Evolutionary conservation across 1,140 invertebrate species (phyloP).

Genomic region (Linepithema humile): DNA sequence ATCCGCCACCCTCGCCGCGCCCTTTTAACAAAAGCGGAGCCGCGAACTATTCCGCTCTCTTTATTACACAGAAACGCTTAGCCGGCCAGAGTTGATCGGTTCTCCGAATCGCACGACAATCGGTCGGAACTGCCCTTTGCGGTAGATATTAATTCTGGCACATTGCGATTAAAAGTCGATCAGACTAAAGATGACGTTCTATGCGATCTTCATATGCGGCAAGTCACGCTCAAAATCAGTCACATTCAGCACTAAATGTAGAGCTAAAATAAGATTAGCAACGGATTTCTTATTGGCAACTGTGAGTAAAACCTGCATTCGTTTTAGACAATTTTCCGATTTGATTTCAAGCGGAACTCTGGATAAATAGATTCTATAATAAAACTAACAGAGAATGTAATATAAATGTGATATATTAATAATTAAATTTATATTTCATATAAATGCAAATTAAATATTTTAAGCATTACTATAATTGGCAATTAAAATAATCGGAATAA

Average conservation of each 20-base stretch:
- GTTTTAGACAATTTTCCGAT: neutral
- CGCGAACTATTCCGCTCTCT: conserved; percentile 63
- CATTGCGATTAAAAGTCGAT: neutral
- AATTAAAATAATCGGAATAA: neutral
- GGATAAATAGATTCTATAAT: too few species aligned
- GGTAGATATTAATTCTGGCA: neutral
- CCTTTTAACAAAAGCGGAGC: conserved; percentile 72
- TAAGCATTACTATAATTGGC: neutral
- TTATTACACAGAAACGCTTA: conserved; percentile 59
- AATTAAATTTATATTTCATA: too few species aligned
- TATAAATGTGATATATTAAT: too few species aligned
- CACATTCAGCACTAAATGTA: neutral
- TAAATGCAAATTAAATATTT: too few species aligned
- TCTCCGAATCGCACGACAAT: neutral
- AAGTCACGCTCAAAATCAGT: neutral
- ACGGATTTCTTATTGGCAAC: too few species aligned
- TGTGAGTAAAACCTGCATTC: too few species aligned
- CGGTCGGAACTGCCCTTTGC: neutral
- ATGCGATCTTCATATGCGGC: neutral
- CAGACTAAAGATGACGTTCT: neutral
- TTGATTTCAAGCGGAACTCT: neutral
- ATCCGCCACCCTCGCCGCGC: conserved; percentile 77
- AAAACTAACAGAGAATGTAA: too few species aligned
- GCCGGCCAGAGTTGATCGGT: neutral
- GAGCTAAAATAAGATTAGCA: neutral